Evolutionary conservation across 2,797 vertebrate genomes (phyloP).

Genomic region (Bufotes viridis): DNA sequence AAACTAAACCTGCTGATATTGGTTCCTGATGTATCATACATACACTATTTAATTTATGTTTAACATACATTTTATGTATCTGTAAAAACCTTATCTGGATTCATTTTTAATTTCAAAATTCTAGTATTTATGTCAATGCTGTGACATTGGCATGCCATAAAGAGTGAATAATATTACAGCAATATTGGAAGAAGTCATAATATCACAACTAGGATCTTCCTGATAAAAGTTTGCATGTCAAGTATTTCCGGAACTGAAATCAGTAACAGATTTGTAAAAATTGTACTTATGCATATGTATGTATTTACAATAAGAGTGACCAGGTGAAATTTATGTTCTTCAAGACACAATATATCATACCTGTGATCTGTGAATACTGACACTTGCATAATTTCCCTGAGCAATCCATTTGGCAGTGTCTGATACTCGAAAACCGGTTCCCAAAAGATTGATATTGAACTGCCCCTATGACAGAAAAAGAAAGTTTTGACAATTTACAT

Average conservation of each 20-base stretch:
- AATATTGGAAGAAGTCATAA: background rate
- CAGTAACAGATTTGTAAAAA: no score
- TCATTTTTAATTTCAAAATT: background rate
- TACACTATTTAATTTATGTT: no score
- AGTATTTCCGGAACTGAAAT: background rate
- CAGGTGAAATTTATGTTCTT: background rate
- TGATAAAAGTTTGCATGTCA: background rate
- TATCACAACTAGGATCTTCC: background rate
- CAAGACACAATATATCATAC: conserved; percentile 73
- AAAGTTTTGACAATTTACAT: background rate
- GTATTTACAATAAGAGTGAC: background rate
- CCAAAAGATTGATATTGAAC: conserved; percentile 93
- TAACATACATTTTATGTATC: no score
- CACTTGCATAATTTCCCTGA: conserved; percentile 89
- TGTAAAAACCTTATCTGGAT: no score
- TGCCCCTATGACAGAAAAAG: conserved; percentile 80
- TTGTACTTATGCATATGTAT: no score
- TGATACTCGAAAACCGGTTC: conserved; percentile 88
- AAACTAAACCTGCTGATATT: no score
- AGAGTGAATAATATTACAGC: background rate
- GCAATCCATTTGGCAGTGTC: conserved; percentile 88
- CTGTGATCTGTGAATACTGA: conserved; percentile 89
- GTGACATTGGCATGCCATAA: background rate
- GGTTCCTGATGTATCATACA: no score
- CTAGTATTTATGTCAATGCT: background rate